Base-by-base conservation (phyloP, 2,888 invertebrate species). In the Sarcophaga caerulescens region DNA sequence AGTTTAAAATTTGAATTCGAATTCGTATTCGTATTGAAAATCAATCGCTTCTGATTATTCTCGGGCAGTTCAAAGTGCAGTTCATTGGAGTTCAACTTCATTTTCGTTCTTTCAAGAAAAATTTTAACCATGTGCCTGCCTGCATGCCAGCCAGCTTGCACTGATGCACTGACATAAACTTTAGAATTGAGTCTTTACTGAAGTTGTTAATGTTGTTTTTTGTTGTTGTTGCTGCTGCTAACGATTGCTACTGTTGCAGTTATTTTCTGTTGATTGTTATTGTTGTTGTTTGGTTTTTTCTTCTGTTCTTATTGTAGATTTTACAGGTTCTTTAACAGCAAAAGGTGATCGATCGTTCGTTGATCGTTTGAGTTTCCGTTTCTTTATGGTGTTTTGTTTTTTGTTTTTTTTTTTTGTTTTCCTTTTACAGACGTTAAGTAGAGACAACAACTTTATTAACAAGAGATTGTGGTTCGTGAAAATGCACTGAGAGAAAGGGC, bases 321-420 rank as follows among this genome's bases (percentile, higher is more conserved):
- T 75, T 78, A 77, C 68, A 62, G 77, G 75, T 69, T 70, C 65
- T 59, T n/a, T 35, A 75, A 81, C 84, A 76, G 85, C 74, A 65
- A 81, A 44, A 74, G 85, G 80, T 77, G 84, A 84, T 84, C 74
- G 66, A 66, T 66, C 44, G 79, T 63, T 73, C 45, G 59, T 68
- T 68, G 66, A 74, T 68, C 44, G 79, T 66, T 80, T 23, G 12
- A 8, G 71, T 76, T 76, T 63, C 81, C 81, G 81, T 76, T 81
- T 63, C 2, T 69, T 69, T 70, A 11, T 70, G 17, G 10, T 35
- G n/a, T n/a, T n/a, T 35, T 35, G 5, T 35, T 35, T 8, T 35
- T 8, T 35, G 10, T 35, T 35, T 10, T 2, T 8, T 35, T 35
- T 6, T 25, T 35, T 35, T 5, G 1, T 35, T 35, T 35, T 25